Percentiles rank a stretch among this genome's conserved stretches.
Conservation (phyloP, 2,797 vertebrate species). For the Ptychadena robeensis region DNA sequence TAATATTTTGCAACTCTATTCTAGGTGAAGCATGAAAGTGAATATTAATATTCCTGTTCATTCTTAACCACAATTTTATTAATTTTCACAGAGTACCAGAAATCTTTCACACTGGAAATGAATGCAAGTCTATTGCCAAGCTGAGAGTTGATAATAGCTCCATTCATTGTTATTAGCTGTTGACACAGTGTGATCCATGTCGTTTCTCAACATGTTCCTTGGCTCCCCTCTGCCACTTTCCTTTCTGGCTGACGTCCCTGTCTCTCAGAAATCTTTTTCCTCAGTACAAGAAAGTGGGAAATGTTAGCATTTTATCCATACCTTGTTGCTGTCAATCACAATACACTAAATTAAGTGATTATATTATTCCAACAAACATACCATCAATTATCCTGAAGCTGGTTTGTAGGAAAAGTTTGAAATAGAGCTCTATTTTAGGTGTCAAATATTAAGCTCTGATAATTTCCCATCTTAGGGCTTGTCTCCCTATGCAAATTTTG, state of each 20-base stretch:
- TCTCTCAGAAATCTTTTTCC: constrained; percentile 4
- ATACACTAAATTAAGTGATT: neutral
- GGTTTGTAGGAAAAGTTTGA: too few relatives aligned
- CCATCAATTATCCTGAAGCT: too few relatives aligned
- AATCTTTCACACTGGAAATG: constrained; percentile 37
- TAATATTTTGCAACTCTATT: neutral
- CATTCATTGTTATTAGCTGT: constrained; percentile 52
- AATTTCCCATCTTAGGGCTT: too few relatives aligned
- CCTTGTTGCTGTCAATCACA: neutral
- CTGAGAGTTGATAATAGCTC: constrained; percentile 34
- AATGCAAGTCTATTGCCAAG: constrained; percentile 43
- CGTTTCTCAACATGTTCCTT: constrained; percentile 24
- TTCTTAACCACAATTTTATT: constrained; percentile 2
- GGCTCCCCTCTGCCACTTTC: constrained; percentile 30
- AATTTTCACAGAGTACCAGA: constrained; percentile 9
- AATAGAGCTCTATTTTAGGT: too few relatives aligned
- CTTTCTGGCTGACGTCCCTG: constrained; percentile 18
- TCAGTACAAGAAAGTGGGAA: neutral
- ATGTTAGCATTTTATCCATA: neutral
- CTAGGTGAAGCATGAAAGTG: neutral
- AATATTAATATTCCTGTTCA: neutral
- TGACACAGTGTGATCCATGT: constrained; percentile 29
- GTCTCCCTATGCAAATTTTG: too few relatives aligned
- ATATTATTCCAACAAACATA: too few relatives aligned
- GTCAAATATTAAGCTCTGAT: too few relatives aligned